phyloP scores from a whole-genome alignment of 2,797 vertebrate species.

The Cichlasoma orientale region DNA sequence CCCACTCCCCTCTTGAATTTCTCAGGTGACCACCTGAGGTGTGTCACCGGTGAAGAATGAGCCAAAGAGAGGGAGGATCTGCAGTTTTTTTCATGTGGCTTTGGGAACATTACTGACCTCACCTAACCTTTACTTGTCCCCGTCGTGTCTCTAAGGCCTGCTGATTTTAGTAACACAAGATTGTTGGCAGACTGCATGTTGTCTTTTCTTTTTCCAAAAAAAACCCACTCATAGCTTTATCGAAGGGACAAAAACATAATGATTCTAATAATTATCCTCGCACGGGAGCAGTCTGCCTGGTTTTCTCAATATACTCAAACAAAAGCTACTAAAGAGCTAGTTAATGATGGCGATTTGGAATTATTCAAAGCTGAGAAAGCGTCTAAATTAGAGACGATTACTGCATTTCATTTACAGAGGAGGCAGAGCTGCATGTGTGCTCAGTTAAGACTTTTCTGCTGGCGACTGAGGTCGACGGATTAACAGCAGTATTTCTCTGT shows the following conservation, averaged over 20 bases:
- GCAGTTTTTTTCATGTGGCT: conserved; percentile 17
- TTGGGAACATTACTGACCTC: not conserved
- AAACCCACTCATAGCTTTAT: not conserved
- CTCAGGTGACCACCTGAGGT: conserved; percentile 53
- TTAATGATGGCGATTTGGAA: not conserved
- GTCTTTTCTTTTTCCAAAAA: not conserved
- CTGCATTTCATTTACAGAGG: too few relatives aligned
- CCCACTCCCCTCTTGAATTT: conserved; percentile 25
- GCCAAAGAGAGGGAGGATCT: conserved; percentile 11
- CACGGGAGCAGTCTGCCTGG: not conserved
- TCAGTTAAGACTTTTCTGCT: not conserved
- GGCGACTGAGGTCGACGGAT: not conserved
- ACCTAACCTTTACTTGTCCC: not conserved
- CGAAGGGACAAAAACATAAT: not conserved
- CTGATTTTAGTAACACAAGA: conserved; percentile 12
- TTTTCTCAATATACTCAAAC: not conserved
- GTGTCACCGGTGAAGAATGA: conserved; percentile 60
- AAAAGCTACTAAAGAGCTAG: not conserved
- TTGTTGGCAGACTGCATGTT: conserved; percentile 16
- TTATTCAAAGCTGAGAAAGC: too few relatives aligned
- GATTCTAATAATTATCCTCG: not conserved
- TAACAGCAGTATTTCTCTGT: too few relatives aligned
- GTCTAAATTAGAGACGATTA: not conserved
- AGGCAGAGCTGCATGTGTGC: too few relatives aligned
- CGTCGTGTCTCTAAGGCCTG: not conserved